These are phyloP conservation scores for Thymelicus sylvestris DNA, from an alignment of 2,888 invertebrate species.

Conservation along the genomic window DNA sequence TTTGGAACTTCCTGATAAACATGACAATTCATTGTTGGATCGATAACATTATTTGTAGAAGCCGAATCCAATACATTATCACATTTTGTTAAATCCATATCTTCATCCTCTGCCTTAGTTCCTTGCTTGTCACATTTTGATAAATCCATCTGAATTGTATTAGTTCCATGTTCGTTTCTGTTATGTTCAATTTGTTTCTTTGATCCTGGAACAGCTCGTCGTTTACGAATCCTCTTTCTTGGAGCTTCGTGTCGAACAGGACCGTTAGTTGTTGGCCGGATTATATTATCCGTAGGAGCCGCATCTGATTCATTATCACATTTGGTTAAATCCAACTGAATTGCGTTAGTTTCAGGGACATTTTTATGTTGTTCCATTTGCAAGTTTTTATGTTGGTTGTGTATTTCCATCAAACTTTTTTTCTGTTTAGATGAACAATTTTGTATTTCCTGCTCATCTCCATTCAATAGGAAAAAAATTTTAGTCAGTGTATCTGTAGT, in stretches of 20 bases:
- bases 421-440: background rate
- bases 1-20: constrained; percentile 24
- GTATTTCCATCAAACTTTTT: background rate
- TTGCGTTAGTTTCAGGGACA: constrained; percentile 13
- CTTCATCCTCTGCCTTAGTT: too few species aligned
- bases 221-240: constrained; percentile 24
- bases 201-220: background rate
- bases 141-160: too few species aligned
- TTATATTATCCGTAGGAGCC: background rate
- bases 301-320: background rate
- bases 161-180: too few species aligned
- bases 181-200: background rate
- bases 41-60: too few species aligned
- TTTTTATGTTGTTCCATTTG: constrained; percentile 32
- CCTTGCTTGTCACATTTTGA: too few species aligned
- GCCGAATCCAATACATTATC: too few species aligned
- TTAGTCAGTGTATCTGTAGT: constrained; percentile 65
- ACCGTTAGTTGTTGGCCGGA: background rate
- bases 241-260: constrained; percentile 11
- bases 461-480: constrained; percentile 59
- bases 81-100: too few species aligned
- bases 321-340: background rate
- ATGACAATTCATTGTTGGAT: too few species aligned
- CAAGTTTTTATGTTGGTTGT: background rate
- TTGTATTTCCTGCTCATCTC: constrained; percentile 35